Evolutionary conservation across 2,797 vertebrate genomes (phyloP), one percentile per base, ranked within the genome.

Genomic region (Trachurus trachurus): DNA sequence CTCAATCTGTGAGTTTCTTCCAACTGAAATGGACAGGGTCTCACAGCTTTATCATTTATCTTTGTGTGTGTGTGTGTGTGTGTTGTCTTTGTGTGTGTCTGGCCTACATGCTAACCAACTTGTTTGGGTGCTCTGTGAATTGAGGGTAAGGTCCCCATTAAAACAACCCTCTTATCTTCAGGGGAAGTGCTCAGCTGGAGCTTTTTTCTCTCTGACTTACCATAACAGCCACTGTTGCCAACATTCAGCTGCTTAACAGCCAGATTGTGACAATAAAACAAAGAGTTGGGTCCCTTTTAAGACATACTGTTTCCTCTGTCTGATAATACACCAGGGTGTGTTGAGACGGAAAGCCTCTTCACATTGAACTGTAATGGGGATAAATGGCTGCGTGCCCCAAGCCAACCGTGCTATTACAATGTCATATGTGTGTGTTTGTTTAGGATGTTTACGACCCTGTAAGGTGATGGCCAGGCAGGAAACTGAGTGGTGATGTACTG

Each of bases 371-470:
- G 17, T 84, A 82, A 90, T 79, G 70, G 71, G 44, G 15, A 60
- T 71, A 76, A 85, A 88, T 80, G 62, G 52, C 67, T 26, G 15
- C 53, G 65, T 57, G 31, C 5, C 70, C 57, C 59, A 13, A 61
- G 66, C 59, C 81, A 75, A 83, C 83, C 4, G 5, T 34, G 87
- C 76, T 81, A 78, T 91, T 82, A 71, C 37, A 15, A 21, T 58
- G n/a, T 87, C 82, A 89, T 65, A 45, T 12, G 12, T 76, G 29
- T 6, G 37, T 91, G 83, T 91, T 91, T 88, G 69, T 37, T 82
- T 22, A 81, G 53, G 62, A 74, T 13, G 1, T 93, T 93, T 93
- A 80, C 8, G 16, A 80, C 59, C 49, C 71, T 13, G 63, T 0
- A 21, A 67, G 83, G 71, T 85, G 90, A 53, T 11, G 9, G 47